A percentile compares a stretch with the other conserved stretches of the same genome.
These are phyloP conservation scores for Jaculus jaculus DNA, from an alignment of 2,113 vertebrate species.

Conservation along the genomic window DNA sequence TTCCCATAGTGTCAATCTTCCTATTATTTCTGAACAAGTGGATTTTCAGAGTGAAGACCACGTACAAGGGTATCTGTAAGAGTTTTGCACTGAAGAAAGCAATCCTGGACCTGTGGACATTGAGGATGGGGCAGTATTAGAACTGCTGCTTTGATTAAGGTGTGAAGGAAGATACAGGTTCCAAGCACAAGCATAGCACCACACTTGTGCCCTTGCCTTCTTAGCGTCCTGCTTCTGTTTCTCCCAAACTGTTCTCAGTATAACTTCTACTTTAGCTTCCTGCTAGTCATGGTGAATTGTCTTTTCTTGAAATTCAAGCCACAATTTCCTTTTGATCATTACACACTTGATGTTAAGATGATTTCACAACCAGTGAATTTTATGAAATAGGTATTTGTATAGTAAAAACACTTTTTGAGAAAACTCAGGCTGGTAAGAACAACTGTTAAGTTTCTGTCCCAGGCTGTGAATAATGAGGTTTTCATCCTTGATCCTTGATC, in stretches of 20 bases:
- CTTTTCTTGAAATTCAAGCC: background rate
- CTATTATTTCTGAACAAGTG: slow-evolving; percentile 3
- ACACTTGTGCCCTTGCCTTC: background rate
- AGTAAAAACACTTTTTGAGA: background rate
- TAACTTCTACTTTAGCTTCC: slow-evolving; percentile 6
- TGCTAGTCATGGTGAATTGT: background rate
- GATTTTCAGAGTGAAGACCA: slow-evolving; percentile 39
- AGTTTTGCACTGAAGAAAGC: background rate
- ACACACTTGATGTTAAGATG: background rate
- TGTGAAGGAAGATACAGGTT: too few species aligned
- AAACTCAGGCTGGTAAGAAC: background rate
- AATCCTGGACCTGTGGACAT: background rate
- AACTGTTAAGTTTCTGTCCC: background rate
- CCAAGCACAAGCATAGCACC: background rate
- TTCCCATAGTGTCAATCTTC: slow-evolving; percentile 10
- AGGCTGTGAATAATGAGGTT: background rate
- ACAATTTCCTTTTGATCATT: background rate
- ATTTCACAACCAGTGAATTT: slow-evolving; percentile 23
- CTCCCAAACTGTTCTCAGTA: background rate
- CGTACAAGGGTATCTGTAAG: background rate
- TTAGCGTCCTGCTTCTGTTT: background rate
- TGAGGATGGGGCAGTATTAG: background rate
- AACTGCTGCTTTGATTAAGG: background rate
- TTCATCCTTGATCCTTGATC: background rate
- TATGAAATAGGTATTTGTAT: background rate